Percentiles rank a stretch among this genome's conserved stretches.
Conservation (phyloP, 2,797 vertebrate genomes). For the Zalophus californianus region DNA sequence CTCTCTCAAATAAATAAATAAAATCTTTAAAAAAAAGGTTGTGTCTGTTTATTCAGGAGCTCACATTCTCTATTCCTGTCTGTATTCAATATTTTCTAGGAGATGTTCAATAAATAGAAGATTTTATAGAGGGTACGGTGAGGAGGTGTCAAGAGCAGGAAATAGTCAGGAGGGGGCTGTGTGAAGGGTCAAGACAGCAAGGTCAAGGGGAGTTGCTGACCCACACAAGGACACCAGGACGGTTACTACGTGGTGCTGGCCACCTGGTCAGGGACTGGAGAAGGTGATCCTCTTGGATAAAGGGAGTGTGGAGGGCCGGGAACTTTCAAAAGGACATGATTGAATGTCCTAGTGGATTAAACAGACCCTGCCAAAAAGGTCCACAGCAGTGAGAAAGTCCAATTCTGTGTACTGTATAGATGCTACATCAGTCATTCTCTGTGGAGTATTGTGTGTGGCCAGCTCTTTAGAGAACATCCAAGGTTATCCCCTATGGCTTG, state of each 20-base stretch:
- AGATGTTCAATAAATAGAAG: background rate
- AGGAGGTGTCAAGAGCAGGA: background rate
- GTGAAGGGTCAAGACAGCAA: background rate
- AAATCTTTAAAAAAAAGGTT: background rate
- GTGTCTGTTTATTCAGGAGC: background rate
- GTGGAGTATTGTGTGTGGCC: background rate
- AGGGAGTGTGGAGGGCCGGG: background rate
- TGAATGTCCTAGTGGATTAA: slow-evolving; percentile 58
- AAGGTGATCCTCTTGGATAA: slow-evolving; percentile 42
- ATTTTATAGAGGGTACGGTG: background rate
- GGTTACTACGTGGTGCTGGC: background rate
- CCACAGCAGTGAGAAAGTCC: background rate
- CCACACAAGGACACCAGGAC: rapidly evolving
- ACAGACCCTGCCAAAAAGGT: slow-evolving; percentile 24
- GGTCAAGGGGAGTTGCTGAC: background rate
- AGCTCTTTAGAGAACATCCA: slow-evolving; percentile 11
- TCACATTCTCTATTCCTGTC: background rate
- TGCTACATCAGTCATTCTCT: background rate
- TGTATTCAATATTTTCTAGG: background rate
- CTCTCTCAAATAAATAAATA: too few species aligned
- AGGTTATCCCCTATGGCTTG: background rate
- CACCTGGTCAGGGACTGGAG: background rate
- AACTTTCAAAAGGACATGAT: slow-evolving; percentile 11
- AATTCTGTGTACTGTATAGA: background rate
- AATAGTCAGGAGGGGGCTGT: background rate